A percentile compares a stretch with the other conserved stretches of the same genome.
Evolutionary conservation across 2,797 vertebrate species (phyloP).

Genomic region (Danio jaintianensis): DNA sequence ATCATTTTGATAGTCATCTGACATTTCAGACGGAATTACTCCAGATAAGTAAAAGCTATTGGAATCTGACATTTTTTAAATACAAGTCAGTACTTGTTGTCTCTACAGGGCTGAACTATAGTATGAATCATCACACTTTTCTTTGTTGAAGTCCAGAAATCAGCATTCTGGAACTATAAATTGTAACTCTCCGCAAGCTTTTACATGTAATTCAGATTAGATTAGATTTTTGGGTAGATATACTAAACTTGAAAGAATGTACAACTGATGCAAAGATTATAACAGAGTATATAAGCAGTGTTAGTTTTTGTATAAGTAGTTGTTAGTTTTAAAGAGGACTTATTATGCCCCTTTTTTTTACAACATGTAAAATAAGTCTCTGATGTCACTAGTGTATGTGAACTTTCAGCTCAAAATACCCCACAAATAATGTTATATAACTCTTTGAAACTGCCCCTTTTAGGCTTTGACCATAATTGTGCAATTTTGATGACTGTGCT

Average conservation of each 20-base stretch:
- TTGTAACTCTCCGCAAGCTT: background rate
- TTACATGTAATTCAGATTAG: constrained; percentile 6
- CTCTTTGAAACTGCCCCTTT: too few species aligned
- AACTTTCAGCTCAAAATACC: too few species aligned
- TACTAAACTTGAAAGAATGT: background rate
- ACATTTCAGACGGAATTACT: background rate
- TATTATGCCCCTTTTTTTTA: too few species aligned
- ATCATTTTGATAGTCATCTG: background rate
- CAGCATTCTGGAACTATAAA: background rate
- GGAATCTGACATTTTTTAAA: background rate
- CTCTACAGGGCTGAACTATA: background rate
- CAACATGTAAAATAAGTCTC: too few species aligned
- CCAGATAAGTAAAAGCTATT: background rate
- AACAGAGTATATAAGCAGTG: too few species aligned
- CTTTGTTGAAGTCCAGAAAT: constrained; percentile 14
- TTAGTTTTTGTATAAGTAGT: too few species aligned
- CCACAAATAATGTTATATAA: too few species aligned
- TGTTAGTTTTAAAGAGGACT: too few species aligned
- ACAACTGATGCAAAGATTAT: constrained; percentile 1
- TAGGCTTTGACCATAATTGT: too few species aligned
- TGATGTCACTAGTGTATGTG: too few species aligned
- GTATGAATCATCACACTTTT: constrained; percentile 13
- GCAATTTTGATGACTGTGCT: too few species aligned
- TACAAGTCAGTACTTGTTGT: constrained; percentile 21
- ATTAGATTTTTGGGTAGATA: background rate